Percentiles rank a stretch among this genome's conserved stretches.
Evolutionary conservation across 2,888 invertebrate genomes (phyloP).

Genomic region (Heliconius aoede): DNA sequence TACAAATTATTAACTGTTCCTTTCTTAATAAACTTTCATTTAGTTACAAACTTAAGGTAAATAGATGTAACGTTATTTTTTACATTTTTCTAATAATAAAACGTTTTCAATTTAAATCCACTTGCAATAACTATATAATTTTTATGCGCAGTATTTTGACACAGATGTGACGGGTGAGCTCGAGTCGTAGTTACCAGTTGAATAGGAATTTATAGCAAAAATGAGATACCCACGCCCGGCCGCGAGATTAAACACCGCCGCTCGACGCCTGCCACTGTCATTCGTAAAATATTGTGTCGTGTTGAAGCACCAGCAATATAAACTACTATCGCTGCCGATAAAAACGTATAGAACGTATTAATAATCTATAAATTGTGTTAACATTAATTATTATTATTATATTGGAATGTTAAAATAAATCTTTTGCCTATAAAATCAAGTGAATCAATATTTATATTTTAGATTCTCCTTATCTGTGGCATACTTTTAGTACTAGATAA

Average conservation of each 20-base stretch:
- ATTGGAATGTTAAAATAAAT: slow-evolving; percentile 4
- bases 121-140: slow-evolving; percentile 28
- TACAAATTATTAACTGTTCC: no score
- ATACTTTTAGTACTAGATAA: no score
- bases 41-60: neutral
- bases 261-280: slow-evolving; percentile 61
- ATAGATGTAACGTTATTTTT: no score
- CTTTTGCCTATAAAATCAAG: neutral
- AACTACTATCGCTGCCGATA: slow-evolving; percentile 55
- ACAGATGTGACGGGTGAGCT: slow-evolving; percentile 36
- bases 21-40: no score
- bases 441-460: neutral
- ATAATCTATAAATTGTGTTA: neutral
- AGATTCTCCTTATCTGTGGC: neutral
- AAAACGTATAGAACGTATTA: slow-evolving; percentile 47
- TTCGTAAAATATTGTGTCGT: slow-evolving; percentile 67
- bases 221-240: slow-evolving; percentile 60
- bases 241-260: slow-evolving; percentile 65
- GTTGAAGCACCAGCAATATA: slow-evolving; percentile 63
- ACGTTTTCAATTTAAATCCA: slow-evolving; percentile 16
- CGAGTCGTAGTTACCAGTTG: slow-evolving; percentile 32
- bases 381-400: slow-evolving; percentile 2
- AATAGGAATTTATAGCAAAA: slow-evolving; percentile 52
- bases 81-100: no score
- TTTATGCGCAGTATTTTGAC: slow-evolving; percentile 39